These are phyloP conservation scores for Zygaena filipendulae DNA, from an alignment of 2,888 invertebrate genomes.

Conservation along the genomic window DNA sequence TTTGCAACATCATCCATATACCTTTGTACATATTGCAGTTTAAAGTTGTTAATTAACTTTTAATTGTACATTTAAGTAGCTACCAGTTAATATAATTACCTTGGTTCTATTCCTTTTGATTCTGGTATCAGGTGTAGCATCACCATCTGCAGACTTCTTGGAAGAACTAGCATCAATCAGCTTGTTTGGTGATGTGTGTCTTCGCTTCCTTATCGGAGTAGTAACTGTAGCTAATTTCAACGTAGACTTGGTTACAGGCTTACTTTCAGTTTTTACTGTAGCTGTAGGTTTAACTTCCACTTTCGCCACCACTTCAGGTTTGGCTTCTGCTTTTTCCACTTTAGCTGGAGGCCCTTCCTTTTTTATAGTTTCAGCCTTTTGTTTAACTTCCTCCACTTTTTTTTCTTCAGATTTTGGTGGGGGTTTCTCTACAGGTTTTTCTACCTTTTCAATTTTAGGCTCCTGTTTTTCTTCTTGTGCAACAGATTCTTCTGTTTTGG, in stretches of 20 bases:
- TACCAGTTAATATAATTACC: slow-evolving; percentile 25
- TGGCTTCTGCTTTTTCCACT: slow-evolving; percentile 39
- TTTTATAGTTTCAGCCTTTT: slow-evolving; percentile 23
- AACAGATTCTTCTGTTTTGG: slow-evolving; percentile 24
- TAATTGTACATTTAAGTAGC: background rate
- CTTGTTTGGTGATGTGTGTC: slow-evolving; percentile 55
- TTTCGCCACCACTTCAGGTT: slow-evolving; percentile 22
- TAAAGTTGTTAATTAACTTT: too few relatives aligned
- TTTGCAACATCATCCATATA: too few relatives aligned
- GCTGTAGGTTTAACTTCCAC: slow-evolving; percentile 28
- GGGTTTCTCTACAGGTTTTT: too few relatives aligned
- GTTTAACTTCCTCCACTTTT: slow-evolving; percentile 27
- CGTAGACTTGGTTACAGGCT: slow-evolving; percentile 54
- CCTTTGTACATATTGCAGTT: too few relatives aligned
- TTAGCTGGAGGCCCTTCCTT: slow-evolving; percentile 25
- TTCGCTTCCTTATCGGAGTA: slow-evolving; percentile 64
- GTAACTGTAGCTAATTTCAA: slow-evolving; percentile 67
- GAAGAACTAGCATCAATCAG: slow-evolving; percentile 38
- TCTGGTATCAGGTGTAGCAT: slow-evolving; percentile 47
- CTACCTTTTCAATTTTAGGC: slow-evolving; percentile 30
- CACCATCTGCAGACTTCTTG: slow-evolving; percentile 42
- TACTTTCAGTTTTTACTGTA: slow-evolving; percentile 33
- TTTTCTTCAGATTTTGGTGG: slow-evolving; percentile 24
- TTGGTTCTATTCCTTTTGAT: slow-evolving; percentile 56
- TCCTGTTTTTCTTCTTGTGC: slow-evolving; percentile 32